Base-by-base conservation (phyloP, 2,113 vertebrate species). In the Stictonetta naevosa region DNA sequence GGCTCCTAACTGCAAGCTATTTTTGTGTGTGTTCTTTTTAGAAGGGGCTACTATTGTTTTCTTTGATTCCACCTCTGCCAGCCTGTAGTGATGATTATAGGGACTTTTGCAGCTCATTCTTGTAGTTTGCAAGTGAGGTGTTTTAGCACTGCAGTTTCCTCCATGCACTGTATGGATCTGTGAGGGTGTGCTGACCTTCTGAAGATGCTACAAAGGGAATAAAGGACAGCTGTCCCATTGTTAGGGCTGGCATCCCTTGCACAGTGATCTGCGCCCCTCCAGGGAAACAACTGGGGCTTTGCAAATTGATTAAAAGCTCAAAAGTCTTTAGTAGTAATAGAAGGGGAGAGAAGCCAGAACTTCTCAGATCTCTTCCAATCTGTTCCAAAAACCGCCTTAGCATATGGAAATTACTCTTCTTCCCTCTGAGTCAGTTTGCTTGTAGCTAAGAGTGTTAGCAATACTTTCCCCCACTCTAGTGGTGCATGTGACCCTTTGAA, bases 391-490 rank as follows among this genome's bases (percentile, higher is more conserved):
- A 38, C 17, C 1, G 6, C 77, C 83, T 86, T 79, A 95, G 72
- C 81, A 78, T 95, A 95, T 91, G 89, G 77, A 96, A 96, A 92
- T 92, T 93, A 91, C 48, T 64, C 66, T 95, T 93, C 36, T 31
- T 33, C 20, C 80, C 79, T 92, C 86, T 91, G 64, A 94, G 77
- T 91, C 77, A 92, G 58, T 96, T 95, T 91, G 62, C 93, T 97
- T 76, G 64, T 92, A 95, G 73, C 69, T 89, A 75, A 64, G 60
- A 81, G 66, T 56, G 73, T 88, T 86, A 82, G 64, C 25, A 91
- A 84, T 92, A 48, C 58, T 72, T 48, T 55, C 59, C 64, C 44
- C 84, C 44, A 42, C 44, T 59, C 28, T 66, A 58, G 58, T 80
- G 53, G 25, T 69, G 23, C 77, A 62, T 62, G 67, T 69, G 86